Percentiles rank a stretch among this genome's conserved stretches.
Evolutionary conservation across 2,797 vertebrate species (phyloP).

Genomic region (Mustela erminea): DNA sequence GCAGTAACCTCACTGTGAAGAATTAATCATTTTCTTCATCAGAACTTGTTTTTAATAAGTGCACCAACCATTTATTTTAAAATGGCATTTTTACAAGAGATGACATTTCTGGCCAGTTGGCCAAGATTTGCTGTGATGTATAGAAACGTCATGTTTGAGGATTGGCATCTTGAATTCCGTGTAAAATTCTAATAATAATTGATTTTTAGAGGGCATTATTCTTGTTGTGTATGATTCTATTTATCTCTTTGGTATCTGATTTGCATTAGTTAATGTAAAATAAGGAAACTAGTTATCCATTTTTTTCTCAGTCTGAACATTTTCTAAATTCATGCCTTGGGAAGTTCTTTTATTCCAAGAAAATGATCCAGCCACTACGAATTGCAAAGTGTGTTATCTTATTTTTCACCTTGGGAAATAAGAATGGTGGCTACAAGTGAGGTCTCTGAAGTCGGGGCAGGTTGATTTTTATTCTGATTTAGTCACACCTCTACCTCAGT

Average conservation of each 20-base stretch:
- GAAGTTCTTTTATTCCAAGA: constrained; percentile 76
- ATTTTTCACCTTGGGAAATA: constrained; percentile 76
- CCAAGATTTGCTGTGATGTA: constrained; percentile 24
- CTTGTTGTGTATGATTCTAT: constrained; percentile 29
- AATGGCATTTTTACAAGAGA: not conserved
- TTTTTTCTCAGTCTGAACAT: constrained; percentile 67
- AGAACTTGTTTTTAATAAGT: constrained; percentile 36
- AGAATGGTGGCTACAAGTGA: constrained; percentile 26
- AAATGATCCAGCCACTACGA: constrained; percentile 70
- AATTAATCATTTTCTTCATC: constrained; percentile 21
- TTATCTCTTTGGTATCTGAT: constrained; percentile 61
- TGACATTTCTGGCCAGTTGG: constrained; percentile 35
- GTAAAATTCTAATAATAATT: not conserved
- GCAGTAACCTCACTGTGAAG: not conserved
- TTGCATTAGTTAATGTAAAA: constrained; percentile 71
- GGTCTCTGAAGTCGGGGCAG: not conserved
- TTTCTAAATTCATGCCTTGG: constrained; percentile 74
- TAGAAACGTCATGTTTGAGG: not conserved
- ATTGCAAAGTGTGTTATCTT: constrained; percentile 69
- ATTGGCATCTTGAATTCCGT: not conserved
- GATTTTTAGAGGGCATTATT: not conserved
- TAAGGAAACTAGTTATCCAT: constrained; percentile 76
- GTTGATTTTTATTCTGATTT: not conserved
- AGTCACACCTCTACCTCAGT: not conserved
- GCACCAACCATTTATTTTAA: not conserved